phyloP scores from a whole-genome alignment of 1,140 invertebrate species.

The Ditylenchus dipsaci region DNA sequence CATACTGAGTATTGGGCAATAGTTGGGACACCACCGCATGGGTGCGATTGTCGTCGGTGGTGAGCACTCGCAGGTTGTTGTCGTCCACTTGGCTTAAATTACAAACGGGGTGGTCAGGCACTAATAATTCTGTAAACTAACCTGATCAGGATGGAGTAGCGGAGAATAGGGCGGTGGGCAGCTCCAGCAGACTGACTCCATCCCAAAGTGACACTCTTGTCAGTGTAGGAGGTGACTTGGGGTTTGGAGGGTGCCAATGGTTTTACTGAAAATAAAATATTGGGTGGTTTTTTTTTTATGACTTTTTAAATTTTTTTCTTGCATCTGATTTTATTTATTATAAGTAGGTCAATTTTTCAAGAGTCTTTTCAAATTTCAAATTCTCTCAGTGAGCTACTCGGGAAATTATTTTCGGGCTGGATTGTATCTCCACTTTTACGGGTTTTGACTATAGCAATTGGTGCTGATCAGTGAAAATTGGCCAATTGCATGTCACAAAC shows the following conservation, averaged over 20 bases:
- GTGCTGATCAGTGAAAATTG: no score
- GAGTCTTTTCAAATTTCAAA: no score
- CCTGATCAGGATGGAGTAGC: conserved; percentile 47
- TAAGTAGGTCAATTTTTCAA: no score
- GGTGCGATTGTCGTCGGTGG: conserved; percentile 42
- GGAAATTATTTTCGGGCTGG: no score
- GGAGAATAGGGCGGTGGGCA: conserved; percentile 50
- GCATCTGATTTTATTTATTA: no score
- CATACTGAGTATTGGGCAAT: conserved; percentile 45
- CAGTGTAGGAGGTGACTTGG: conserved; percentile 22
- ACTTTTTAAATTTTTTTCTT: no score
- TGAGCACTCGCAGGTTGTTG: conserved; percentile 42
- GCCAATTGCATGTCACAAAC: no score
- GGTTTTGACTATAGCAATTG: no score
- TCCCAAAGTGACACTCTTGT: conserved; percentile 42
- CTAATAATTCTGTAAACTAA: conserved; percentile 10
- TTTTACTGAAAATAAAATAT: not conserved
- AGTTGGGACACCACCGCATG: conserved; percentile 27
- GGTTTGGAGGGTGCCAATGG: conserved; percentile 6
- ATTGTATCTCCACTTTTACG: no score
- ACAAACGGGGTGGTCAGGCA: not conserved
- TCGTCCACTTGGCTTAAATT: conserved; percentile 43
- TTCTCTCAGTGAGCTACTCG: no score
- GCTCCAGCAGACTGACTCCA: conserved; percentile 49
- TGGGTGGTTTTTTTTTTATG: no score